phyloP scores from a whole-genome alignment of 1,140 invertebrate genomes.

The Cotesia typhae region DNA sequence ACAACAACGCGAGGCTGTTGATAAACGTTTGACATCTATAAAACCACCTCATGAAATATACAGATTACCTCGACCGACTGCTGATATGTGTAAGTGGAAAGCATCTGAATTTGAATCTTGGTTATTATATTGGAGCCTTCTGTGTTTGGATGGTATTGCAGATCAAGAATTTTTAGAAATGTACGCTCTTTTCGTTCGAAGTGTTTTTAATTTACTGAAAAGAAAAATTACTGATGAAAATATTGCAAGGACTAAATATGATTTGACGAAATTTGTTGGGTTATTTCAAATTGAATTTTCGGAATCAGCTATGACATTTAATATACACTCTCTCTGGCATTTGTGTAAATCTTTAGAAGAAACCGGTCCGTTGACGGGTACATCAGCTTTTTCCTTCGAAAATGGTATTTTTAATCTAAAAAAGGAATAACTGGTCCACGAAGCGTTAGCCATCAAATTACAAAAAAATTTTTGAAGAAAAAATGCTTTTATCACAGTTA shows the following conservation, averaged over 20 bases:
- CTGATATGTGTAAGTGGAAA: too few relatives aligned
- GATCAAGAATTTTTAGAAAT: too few relatives aligned
- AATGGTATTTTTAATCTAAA: slow-evolving; percentile 25
- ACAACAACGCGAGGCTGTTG: too few relatives aligned
- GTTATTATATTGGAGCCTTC: too few relatives aligned
- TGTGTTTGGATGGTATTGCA: too few relatives aligned
- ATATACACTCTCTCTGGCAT: slow-evolving; percentile 28
- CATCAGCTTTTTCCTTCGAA: slow-evolving; percentile 31
- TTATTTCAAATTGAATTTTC: slow-evolving; percentile 26
- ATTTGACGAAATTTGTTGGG: slow-evolving; percentile 25
- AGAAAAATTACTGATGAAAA: slow-evolving; percentile 27
- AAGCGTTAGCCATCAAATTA: slow-evolving; percentile 25
- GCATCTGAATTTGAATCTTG: too few relatives aligned
- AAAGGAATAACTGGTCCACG: slow-evolving; percentile 12
- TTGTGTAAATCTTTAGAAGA: slow-evolving; percentile 1
- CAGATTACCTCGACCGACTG: too few relatives aligned
- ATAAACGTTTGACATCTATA: too few relatives aligned
- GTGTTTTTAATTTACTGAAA: slow-evolving; percentile 22
- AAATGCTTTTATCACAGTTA: not conserved
- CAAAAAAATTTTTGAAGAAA: slow-evolving; percentile 5
- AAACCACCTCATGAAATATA: too few relatives aligned
- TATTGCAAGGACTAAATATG: slow-evolving; percentile 10
- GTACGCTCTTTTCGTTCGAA: slow-evolving; percentile 19
- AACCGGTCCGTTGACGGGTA: slow-evolving; percentile 24
- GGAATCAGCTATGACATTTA: slow-evolving; percentile 22